These are phyloP conservation scores for Procambarus clarkii DNA, from an alignment of 1,140 invertebrate species.

Conservation along the genomic window DNA sequence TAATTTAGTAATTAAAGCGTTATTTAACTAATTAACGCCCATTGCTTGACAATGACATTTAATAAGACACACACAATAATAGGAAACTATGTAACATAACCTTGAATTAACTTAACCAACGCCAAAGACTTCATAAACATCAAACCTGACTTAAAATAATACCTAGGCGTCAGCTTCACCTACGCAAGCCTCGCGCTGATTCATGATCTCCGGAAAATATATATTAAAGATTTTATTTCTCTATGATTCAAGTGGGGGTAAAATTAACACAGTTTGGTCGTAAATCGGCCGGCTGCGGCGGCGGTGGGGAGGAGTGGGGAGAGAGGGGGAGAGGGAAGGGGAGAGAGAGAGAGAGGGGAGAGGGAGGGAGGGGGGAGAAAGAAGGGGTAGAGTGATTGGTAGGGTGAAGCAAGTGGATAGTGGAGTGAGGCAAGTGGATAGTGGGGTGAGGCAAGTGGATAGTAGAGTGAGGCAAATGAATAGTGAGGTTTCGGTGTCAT, in stretches of 20 bases:
- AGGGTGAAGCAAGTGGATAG: too few relatives aligned
- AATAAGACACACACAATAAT: not conserved
- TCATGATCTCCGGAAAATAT: conserved; percentile 35
- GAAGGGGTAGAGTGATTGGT: too few relatives aligned
- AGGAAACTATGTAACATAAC: not conserved
- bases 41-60: too few relatives aligned
- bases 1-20: too few relatives aligned
- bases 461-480: too few relatives aligned
- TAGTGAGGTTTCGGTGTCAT: too few relatives aligned
- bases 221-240: conserved; percentile 39
- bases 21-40: too few relatives aligned
- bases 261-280: conserved; percentile 31
- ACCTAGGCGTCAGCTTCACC: not conserved
- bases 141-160: not conserved
- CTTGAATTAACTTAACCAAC: not conserved
- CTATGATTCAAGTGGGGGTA: conserved; percentile 19
- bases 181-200: not conserved
- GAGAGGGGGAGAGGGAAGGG: too few relatives aligned
- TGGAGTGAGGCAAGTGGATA: too few relatives aligned
- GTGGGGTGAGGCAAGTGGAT: too few relatives aligned
- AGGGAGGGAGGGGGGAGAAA: too few relatives aligned
- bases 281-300: conserved; percentile 13
- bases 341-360: too few relatives aligned
- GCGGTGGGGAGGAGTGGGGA: not conserved
- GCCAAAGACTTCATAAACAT: not conserved